Evolutionary conservation across 2,113 vertebrate species (phyloP).

Genomic region (Peromyscus leucopus): DNA sequence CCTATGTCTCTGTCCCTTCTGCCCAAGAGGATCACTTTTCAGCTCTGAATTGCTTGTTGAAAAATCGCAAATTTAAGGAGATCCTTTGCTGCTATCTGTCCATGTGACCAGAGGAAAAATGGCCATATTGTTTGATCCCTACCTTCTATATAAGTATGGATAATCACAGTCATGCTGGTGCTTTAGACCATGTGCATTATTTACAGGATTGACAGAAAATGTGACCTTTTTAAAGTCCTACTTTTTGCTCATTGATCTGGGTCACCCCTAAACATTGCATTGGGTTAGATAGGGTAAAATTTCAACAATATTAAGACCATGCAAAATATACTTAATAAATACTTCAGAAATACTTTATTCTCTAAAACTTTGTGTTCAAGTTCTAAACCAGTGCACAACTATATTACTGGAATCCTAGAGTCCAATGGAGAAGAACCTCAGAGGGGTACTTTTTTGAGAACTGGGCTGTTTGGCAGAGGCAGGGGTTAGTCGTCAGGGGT

Average conservation of each 20-base stretch:
- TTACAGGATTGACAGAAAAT: background rate
- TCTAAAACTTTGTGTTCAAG: slow-evolving; percentile 17
- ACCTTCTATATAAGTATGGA: background rate
- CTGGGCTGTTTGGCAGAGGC: background rate
- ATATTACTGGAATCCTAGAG: background rate
- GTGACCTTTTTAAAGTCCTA: background rate
- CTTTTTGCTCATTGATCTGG: slow-evolving; percentile 33
- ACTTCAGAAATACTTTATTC: background rate
- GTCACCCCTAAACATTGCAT: background rate
- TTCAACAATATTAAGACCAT: background rate
- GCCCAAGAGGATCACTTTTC: background rate
- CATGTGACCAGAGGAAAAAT: background rate
- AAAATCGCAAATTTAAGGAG: slow-evolving; percentile 10
- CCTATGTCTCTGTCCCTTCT: background rate
- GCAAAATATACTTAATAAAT: background rate
- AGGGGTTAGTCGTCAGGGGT: background rate
- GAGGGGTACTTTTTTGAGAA: background rate
- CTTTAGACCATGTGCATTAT: background rate
- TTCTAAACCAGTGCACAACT: background rate
- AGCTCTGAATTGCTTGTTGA: background rate
- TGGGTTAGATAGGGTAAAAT: background rate
- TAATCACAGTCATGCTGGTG: background rate
- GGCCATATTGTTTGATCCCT: background rate
- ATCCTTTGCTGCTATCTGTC: background rate
- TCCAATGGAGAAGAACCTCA: background rate